A percentile compares a stretch with the other conserved stretches of the same genome.
Conservation (phyloP, 2,888 invertebrate genomes). For the Latrodectus elegans region DNA sequence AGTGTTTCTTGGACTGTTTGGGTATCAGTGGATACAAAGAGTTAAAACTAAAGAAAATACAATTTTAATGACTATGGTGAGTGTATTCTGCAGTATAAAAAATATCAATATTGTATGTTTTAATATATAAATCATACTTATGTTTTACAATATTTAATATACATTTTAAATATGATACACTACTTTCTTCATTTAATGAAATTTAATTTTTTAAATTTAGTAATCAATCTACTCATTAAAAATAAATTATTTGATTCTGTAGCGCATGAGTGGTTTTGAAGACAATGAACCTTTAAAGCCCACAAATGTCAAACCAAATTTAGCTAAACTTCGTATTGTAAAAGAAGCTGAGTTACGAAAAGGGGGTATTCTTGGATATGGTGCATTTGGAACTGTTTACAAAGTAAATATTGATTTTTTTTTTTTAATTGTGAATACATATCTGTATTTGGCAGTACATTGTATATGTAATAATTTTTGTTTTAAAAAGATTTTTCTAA, state of each 20-base stretch:
- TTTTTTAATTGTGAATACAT: neutral
- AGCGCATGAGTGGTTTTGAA: conserved; percentile 84
- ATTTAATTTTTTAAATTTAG: neutral
- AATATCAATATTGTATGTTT: neutral
- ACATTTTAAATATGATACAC: too few species aligned
- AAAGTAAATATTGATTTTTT: conserved; percentile 77
- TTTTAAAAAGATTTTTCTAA: too few species aligned
- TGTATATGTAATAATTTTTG: neutral
- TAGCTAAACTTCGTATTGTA: conserved; percentile 92
- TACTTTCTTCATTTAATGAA: too few species aligned
- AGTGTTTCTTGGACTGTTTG: conserved; percentile 74
- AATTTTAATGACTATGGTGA: conserved; percentile 92
- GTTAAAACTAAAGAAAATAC: conserved; percentile 91
- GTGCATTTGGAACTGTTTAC: conserved; percentile 97
- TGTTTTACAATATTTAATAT: neutral
- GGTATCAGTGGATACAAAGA: conserved; percentile 81
- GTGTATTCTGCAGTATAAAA: neutral
- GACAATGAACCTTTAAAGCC: conserved; percentile 91
- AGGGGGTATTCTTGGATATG: conserved; percentile 92
- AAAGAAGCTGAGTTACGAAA: conserved; percentile 93
- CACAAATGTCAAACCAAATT: conserved; percentile 93
- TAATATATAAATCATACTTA: neutral
- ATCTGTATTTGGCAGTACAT: neutral
- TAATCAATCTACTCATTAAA: neutral
- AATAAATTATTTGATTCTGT: too few species aligned